Evolutionary conservation across 2,888 invertebrate species (phyloP), one percentile per base, ranked within the genome.

Genomic region (Pollenia griseotomentosa): DNA sequence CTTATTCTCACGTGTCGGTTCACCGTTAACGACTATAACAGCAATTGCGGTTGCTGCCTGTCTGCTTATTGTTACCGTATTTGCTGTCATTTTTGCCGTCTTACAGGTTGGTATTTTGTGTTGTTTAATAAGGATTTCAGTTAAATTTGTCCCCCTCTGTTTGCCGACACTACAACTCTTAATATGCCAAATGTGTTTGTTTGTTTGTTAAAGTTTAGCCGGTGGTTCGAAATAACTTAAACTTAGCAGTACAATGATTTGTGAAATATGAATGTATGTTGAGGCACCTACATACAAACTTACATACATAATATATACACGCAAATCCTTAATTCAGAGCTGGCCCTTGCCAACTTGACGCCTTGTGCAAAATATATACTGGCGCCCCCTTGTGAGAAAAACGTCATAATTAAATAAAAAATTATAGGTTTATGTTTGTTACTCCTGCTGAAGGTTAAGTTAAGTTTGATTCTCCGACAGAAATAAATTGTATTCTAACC

Each of bases 61-160:
- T 91, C 94, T 96, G 80, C 95, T 96, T 87, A 96, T 96, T 87
- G 94, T 96, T 16, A 95, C 95, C 1, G 94, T 97, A 78, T 96
- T 97, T 92, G 94, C 96, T 19, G 95, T 95, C 33, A 95, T 96
- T 88, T 95, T 97, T 91, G 94, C 96, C 89, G 95, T 96, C 82
- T 93, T 97, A 90, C 97, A 97, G 96, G 97, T 97, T 93, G 90
- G 90, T 88, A 78, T 55, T 44, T 74, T 73, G 61, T 73, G 63
- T 11, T 42, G 59, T 85, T 82, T 82, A 73, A 61, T 61, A 65
- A 73, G 57, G 65, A 57, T 53, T 53, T 71, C 8, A 61, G 19
- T 57, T 11, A 44, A 68, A 48, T 59, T 55, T 23, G 68, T 23
- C 42, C 8, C 11, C 63, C 40, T 9, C n/a, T 19, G 14, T 33